phyloP scores from a whole-genome alignment of 1,140 invertebrate species.

The Sinonovacula constricta region DNA sequence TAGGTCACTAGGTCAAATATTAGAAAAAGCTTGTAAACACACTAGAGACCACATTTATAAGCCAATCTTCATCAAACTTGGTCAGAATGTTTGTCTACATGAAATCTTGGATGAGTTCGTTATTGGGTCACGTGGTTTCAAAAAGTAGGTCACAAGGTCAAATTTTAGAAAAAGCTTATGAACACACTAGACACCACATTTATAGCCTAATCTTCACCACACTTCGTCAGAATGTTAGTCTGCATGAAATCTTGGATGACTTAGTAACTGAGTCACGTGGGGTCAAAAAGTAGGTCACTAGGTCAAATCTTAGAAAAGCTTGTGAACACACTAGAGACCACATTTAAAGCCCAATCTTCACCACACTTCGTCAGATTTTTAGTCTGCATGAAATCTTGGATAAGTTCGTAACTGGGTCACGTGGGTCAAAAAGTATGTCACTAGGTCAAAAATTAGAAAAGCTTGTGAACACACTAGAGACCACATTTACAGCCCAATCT shows the following conservation, averaged over 20 bases:
- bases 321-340: no score
- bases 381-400: no score
- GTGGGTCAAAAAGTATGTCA: no score
- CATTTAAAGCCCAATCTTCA: no score
- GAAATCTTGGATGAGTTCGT: background rate
- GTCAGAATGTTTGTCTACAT: background rate
- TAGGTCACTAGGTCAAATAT: no score
- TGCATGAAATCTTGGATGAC: background rate
- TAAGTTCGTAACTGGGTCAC: no score
- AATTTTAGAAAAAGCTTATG: background rate
- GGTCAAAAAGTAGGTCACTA: background rate
- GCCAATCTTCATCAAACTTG: background rate
- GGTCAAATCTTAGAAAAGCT: no score
- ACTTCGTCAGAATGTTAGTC: background rate
- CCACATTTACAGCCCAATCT: no score
- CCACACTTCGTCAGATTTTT: no score
- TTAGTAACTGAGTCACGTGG: background rate
- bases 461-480: no score
- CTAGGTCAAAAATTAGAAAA: no score
- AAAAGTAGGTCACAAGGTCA: background rate
- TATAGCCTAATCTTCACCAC: background rate
- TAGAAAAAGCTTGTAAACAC: no score
- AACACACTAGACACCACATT: background rate
- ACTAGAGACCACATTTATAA: background rate
- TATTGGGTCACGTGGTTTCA: background rate